Evolutionary conservation across 2,797 vertebrate genomes (phyloP), one percentile per base, ranked within the genome.

Genomic region (Enteromius mattozi): DNA sequence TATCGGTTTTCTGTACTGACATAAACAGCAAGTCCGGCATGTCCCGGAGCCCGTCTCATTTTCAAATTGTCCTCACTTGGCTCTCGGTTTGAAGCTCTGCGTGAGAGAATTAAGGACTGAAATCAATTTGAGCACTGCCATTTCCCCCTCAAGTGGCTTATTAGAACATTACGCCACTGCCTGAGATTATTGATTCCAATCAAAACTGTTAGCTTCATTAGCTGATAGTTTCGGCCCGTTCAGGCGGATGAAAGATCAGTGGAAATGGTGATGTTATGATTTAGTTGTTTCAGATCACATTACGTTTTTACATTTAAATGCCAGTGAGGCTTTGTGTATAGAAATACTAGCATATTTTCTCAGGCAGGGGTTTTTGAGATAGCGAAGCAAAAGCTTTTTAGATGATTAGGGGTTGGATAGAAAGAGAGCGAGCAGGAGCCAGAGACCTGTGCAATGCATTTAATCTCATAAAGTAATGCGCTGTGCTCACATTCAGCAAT

Each of bases 301-400:
- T 88, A 40, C 4, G n/a, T 42, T 85, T 84, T 88, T 85, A 87
- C 86, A 87, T 90, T 91, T 84, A 90, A 90, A 89, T 87, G 86
- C 83, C 88, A 87, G 47, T 33, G 21, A 45, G 49, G 13, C 65
- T 40, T 83, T 88, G 68, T 82, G 61, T 75, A 85, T 71, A 14
- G 68, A 37, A 68, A 70, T 49, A 51, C 33, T 13, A 37, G 40
- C 40, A 42, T 65, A 42, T 81, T 84, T 70, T 81, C 56, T 27
- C 54, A 51, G 33, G 6, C 56, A 51, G 65, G 72, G 6, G 59
- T 54, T 77, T 81, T 30, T 70, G 49, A 80, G 77, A 83, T 61
- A 56, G 47, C 71, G 75, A 78, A 66, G 77, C 78, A 69, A 75
- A 87, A 81, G 40, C 61, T 84, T 85, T 82, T 80, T 68, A 82